These are phyloP conservation scores for Heliconius eleuchia DNA, from an alignment of 1,140 invertebrate genomes.

Conservation along the genomic window DNA sequence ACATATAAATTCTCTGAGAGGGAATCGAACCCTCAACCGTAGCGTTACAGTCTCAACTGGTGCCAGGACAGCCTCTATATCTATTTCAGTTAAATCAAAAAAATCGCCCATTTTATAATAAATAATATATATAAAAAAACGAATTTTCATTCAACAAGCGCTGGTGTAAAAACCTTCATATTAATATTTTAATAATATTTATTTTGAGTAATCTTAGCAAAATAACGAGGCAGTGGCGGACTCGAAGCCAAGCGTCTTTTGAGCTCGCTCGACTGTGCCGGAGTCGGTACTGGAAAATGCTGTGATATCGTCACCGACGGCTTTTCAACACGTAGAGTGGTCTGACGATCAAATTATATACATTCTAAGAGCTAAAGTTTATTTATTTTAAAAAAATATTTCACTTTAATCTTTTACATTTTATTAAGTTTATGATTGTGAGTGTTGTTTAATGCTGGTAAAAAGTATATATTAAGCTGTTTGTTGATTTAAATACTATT, in stretches of 20 bases:
- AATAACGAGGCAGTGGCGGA: constrained; percentile 36
- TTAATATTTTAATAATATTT: constrained; percentile 26
- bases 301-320: constrained; percentile 23
- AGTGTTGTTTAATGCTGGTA: background rate
- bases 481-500: background rate
- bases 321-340: constrained; percentile 26
- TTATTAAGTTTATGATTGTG: background rate
- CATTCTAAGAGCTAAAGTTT: constrained; percentile 10
- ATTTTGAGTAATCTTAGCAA: constrained; percentile 31
- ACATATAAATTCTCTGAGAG: too few species aligned
- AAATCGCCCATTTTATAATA: background rate
- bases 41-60: too few species aligned
- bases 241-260: constrained; percentile 33
- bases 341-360: constrained; percentile 37
- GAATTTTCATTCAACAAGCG: background rate
- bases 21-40: too few species aligned
- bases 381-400: constrained; percentile 7
- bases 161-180: background rate
- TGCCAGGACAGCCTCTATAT: too few species aligned
- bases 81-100: too few species aligned
- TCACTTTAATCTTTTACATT: constrained; percentile 14
- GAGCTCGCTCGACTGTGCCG: constrained; percentile 27
- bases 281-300: constrained; percentile 15
- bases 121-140: background rate
- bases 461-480: background rate